Evolutionary conservation across 2,113 vertebrate species (phyloP), one percentile per base, ranked within the genome.

Genomic region (Catharus fuscescens): DNA sequence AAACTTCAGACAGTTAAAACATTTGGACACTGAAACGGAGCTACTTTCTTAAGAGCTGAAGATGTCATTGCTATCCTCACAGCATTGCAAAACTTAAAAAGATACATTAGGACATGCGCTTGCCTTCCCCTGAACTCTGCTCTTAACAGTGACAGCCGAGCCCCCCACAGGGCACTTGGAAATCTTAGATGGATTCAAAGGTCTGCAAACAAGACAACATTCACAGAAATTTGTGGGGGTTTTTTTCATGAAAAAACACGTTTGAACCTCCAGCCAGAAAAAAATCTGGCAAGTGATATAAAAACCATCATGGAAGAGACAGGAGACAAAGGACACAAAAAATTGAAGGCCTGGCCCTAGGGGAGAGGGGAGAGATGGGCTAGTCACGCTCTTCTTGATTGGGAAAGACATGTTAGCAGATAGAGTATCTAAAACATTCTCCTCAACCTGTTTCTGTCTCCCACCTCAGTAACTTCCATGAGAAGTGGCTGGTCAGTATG

Each of bases 161-260:
- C 10, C 42, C 25, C 18, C 24, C 18, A 23, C 0, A 0, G 18
- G 18, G 2, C 10, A 10, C 28, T 71, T 61, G 36, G 23, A 74
- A 84, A 69, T 10, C n/a, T 84, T 36, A 56, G n/a, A 23, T n/a
- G 36, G 31, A 28, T 84, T 84, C 61, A 72, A 52, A 87, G 36
- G 10, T 84, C 56, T 19, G 8, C 5, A 84, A 92, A 74, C 34
- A 67, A 59, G 18, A 38, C 18, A 70, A 50, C 3, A 2, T 25
- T 60, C 56, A 34, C 17, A 36, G n/a, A 64, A 48, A 38, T 38
- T 38, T 38, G 38, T 38, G 9, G 9, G 3, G 6, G 47, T 9
- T 3, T 9, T 66, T 80, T 73, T 5, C 1, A 24, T 62, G 18
- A 79, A 40, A 67, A 87, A 81, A 79, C 4, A 18, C 2, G 0